Percentiles rank a stretch among this genome's conserved stretches.
phyloP scores from a whole-genome alignment of 2,888 invertebrate species.

The Heliconius erato region DNA sequence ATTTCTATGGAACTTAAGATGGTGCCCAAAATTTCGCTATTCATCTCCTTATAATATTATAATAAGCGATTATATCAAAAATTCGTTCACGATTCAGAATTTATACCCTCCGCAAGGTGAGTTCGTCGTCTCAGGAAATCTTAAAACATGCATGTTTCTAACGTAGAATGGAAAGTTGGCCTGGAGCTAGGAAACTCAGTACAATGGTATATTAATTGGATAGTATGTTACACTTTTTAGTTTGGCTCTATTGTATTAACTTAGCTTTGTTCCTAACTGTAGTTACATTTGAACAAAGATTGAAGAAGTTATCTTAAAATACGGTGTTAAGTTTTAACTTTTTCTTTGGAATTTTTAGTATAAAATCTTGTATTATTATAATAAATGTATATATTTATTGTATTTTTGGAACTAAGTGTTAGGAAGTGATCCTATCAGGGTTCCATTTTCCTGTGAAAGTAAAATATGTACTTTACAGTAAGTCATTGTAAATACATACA shows the following conservation, averaged over 20 bases:
- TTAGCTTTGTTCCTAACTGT: conserved; percentile 26
- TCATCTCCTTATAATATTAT: conserved; percentile 19
- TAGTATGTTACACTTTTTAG: conserved; percentile 38
- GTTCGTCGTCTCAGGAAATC: conserved; percentile 43
- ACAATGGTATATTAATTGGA: conserved; percentile 40
- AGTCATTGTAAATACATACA: too few relatives aligned
- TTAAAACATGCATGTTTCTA: conserved; percentile 40
- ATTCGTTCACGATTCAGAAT: conserved; percentile 32
- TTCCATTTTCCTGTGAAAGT: too few relatives aligned
- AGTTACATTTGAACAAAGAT: conserved; percentile 34
- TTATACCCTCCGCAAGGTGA: conserved; percentile 33
- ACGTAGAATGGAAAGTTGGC: conserved; percentile 35
- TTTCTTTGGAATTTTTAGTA: background rate
- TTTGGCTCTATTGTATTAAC: conserved; percentile 27
- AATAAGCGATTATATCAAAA: conserved; percentile 27
- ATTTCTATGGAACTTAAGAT: background rate
- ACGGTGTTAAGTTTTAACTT: background rate
- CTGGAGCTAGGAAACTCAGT: conserved; percentile 28
- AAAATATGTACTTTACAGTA: too few relatives aligned
- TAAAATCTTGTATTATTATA: background rate
- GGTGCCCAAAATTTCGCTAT: background rate
- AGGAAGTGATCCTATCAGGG: too few relatives aligned
- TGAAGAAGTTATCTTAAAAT: conserved; percentile 18
- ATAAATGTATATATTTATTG: background rate
- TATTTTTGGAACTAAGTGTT: background rate